These are phyloP conservation scores for Champsocephalus esox DNA, from an alignment of 2,797 vertebrate genomes.

Conservation along the genomic window DNA sequence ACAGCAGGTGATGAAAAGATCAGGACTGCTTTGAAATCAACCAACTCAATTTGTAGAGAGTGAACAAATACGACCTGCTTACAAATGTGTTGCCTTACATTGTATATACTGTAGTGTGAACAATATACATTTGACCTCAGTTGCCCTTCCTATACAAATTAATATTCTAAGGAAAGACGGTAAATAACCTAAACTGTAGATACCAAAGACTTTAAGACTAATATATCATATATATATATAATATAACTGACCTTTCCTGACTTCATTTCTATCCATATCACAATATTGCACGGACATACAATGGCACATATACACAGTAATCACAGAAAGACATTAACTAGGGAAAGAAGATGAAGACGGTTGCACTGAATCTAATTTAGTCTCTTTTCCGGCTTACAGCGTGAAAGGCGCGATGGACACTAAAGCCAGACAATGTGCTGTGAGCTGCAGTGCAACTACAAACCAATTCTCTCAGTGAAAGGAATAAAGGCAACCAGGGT, in stretches of 20 bases:
- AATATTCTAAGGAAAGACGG: too few species aligned
- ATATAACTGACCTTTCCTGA: background rate
- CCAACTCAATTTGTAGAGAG: constrained; percentile 25
- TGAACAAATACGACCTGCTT: constrained; percentile 10
- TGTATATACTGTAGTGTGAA: too few species aligned
- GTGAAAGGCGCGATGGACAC: constrained; percentile 74
- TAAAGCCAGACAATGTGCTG: constrained; percentile 70
- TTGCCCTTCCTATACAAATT: background rate
- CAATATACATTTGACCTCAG: background rate
- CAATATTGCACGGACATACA: background rate
- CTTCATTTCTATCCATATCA: background rate
- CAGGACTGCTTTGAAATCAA: constrained; percentile 58
- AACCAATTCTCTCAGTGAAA: constrained; percentile 77
- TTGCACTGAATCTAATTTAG: constrained; percentile 42
- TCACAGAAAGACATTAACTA: background rate
- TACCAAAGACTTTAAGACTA: background rate
- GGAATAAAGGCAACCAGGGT: constrained; percentile 79
- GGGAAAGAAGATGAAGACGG: constrained; percentile 13
- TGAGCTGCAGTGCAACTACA: constrained; percentile 75
- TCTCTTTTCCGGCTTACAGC: constrained; percentile 66
- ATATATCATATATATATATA: rapidly evolving
- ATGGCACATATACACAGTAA: background rate
- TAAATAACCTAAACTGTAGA: too few species aligned
- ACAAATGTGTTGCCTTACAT: too few species aligned
- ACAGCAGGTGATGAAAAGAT: constrained; percentile 66